Evolutionary conservation across 2,797 vertebrate genomes (phyloP).

Genomic region (Arctocebus calabarensis): DNA sequence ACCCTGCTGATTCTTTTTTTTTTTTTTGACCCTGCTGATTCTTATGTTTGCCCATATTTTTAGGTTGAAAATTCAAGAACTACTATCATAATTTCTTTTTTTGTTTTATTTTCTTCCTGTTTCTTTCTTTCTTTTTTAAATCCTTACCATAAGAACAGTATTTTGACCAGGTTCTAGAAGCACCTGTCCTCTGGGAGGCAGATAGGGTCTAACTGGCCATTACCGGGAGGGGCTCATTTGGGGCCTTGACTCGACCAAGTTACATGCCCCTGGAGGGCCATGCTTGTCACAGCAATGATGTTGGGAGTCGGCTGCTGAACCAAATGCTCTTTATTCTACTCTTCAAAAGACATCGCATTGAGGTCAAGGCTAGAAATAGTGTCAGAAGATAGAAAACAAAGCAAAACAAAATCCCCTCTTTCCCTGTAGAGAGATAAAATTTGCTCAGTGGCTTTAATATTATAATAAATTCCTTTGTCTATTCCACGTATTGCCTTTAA

Average conservation of each 20-base stretch:
- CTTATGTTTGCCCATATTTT: not conserved
- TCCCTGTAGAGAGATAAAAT: not conserved
- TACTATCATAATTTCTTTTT: not conserved
- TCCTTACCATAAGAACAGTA: not conserved
- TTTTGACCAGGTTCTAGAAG: conserved; percentile 10
- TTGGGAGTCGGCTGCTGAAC: not conserved
- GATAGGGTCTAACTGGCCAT: not conserved
- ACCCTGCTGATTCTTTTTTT: not conserved
- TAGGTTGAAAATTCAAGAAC: conserved; percentile 29
- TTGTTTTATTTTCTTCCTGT: not conserved
- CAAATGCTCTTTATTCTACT: not conserved
- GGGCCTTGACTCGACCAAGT: not conserved
- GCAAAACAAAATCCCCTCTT: not conserved
- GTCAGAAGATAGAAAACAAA: not conserved
- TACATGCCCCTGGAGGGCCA: not conserved
- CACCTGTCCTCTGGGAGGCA: not conserved
- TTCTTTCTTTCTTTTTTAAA: not conserved
- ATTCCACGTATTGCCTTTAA: not conserved
- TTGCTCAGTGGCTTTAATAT: not conserved
- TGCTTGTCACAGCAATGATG: no score
- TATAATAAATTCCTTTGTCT: conserved; percentile 18
- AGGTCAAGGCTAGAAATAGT: not conserved
- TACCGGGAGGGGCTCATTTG: not conserved
- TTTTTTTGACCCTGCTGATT: not conserved
- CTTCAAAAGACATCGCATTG: not conserved